Evolutionary conservation across 2,797 vertebrate genomes (phyloP).

Genomic region (Lithobates pipiens): DNA sequence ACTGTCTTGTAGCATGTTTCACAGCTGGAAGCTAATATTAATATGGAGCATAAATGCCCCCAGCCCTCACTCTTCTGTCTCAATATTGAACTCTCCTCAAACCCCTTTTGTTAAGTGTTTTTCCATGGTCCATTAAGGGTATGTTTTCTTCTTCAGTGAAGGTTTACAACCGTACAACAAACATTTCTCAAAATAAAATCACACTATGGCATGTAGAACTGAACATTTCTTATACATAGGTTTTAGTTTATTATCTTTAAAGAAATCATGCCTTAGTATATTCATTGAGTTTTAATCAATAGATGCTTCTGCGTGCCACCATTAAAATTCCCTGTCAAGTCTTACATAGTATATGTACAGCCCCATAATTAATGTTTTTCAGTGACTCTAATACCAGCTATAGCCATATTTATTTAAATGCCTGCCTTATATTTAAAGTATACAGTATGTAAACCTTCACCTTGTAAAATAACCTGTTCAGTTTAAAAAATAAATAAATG

Average conservation of each 20-base stretch:
- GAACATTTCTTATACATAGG: neutral
- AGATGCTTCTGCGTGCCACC: neutral
- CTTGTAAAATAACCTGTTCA: too few species aligned
- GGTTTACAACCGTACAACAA: slow-evolving; percentile 44
- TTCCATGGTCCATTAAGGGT: slow-evolving; percentile 52
- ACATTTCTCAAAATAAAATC: slow-evolving; percentile 43
- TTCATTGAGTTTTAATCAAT: neutral
- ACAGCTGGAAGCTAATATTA: slow-evolving; percentile 76
- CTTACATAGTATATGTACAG: too few species aligned
- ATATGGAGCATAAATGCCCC: slow-evolving; percentile 66
- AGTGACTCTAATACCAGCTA: too few species aligned
- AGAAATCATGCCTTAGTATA: neutral
- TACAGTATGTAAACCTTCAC: too few species aligned
- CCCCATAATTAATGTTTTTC: too few species aligned
- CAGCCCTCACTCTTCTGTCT: slow-evolving; percentile 55
- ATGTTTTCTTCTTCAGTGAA: slow-evolving; percentile 46
- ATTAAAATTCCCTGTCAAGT: too few species aligned
- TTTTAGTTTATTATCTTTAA: slow-evolving; percentile 9
- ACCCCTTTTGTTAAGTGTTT: slow-evolving; percentile 55
- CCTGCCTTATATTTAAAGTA: too few species aligned
- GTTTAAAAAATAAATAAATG: too few species aligned
- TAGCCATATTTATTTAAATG: too few species aligned
- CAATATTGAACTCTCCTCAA: slow-evolving; percentile 59
- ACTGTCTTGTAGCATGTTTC: slow-evolving; percentile 70
- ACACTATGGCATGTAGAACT: slow-evolving; percentile 4